A percentile compares a stretch with the other conserved stretches of the same genome.
Conservation (phyloP, 2,113 vertebrate species). For the Galbula dea region DNA sequence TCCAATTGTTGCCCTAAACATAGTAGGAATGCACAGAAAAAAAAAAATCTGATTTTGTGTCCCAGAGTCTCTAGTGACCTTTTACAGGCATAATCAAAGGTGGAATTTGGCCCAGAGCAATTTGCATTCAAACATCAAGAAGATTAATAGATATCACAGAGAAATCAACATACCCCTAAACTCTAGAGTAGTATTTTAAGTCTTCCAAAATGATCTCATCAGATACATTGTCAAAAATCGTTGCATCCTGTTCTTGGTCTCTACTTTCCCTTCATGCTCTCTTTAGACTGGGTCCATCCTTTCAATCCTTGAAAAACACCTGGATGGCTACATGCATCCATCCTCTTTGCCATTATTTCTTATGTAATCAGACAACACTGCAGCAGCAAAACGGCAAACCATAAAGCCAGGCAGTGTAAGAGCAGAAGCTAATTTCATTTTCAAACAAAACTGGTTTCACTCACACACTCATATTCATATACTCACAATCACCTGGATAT, state of each 20-base stretch:
- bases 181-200: background rate
- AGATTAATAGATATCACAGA: background rate
- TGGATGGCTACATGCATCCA: background rate
- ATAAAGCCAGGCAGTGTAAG: background rate
- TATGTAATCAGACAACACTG: background rate
- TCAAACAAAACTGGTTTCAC: background rate
- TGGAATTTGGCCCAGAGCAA: background rate
- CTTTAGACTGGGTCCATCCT: background rate
- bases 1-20: background rate
- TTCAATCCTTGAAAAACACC: background rate
- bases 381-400: background rate
- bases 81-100: background rate
- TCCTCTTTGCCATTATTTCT: background rate
- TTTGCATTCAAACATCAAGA: background rate
- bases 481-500: background rate
- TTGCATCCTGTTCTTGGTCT: background rate
- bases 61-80: background rate
- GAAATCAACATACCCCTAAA: background rate
- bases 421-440: background rate
- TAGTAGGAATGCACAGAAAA: background rate
- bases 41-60: background rate
- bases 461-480: background rate
- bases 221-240: background rate
- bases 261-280: background rate
- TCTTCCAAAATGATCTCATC: background rate